Conservation (phyloP, 2,888 invertebrate species). For the Nemotelus pantherinus region DNA sequence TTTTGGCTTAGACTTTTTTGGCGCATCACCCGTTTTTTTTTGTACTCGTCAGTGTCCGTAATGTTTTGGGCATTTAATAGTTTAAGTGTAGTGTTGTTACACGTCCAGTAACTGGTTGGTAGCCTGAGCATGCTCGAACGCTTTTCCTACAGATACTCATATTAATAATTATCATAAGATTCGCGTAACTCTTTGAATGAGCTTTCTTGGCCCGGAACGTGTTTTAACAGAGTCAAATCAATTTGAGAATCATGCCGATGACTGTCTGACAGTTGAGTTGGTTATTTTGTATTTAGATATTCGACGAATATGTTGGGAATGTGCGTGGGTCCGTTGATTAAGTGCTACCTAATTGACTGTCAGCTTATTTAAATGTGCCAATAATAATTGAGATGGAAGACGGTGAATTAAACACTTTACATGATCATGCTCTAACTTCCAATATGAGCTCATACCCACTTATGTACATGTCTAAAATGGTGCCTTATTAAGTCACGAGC, state of each 20-base stretch:
- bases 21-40: neutral
- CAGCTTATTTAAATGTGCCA: conserved; percentile 42
- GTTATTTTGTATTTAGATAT: neutral
- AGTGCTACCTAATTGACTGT: conserved; percentile 41
- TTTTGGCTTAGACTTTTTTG: neutral
- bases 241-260: conserved; percentile 16
- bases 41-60: neutral
- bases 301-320: conserved; percentile 17
- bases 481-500: no score
- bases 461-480: no score
- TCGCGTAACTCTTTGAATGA: conserved; percentile 1
- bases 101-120: conserved; percentile 9
- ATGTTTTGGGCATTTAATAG: conserved; percentile 5
- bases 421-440: neutral
- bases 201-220: neutral
- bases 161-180: conserved; percentile 11
- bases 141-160: no score
- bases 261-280: neutral
- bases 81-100: neutral
- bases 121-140: no score
- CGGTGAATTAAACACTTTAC: conserved; percentile 20
- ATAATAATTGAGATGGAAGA: conserved; percentile 37
- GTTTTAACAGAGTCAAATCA: conserved; percentile 24
- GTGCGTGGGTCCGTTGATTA: conserved; percentile 38
- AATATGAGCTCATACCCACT: no score